Evolutionary conservation across 2,113 vertebrate genomes (phyloP).

Genomic region (Rutilus rutilus): DNA sequence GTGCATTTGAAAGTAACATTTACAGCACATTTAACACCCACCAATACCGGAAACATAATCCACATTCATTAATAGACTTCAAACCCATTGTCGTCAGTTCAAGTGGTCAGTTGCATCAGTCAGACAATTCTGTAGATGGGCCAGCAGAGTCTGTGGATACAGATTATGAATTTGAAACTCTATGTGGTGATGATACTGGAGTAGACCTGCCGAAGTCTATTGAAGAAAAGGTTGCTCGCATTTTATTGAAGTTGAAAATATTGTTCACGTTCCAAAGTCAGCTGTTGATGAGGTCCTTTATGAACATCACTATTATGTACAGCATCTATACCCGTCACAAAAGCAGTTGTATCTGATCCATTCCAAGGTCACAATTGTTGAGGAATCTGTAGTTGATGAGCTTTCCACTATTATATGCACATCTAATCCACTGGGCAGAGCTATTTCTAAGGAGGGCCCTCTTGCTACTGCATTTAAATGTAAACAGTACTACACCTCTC

Average conservation of each 20-base stretch:
- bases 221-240: not conserved
- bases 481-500: slow-evolving; percentile 35
- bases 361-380: slow-evolving; percentile 41
- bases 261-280: not conserved
- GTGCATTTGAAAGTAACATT: slow-evolving; percentile 49
- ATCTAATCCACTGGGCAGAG: slow-evolving; percentile 40
- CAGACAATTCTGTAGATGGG: no score
- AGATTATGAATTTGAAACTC: not conserved
- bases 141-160: no score
- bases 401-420: slow-evolving; percentile 43
- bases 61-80: slow-evolving; percentile 53
- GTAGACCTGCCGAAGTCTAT: not conserved
- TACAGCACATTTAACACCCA: slow-evolving; percentile 52
- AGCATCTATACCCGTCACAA: slow-evolving; percentile 46
- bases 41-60: slow-evolving; percentile 38
- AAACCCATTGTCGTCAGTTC: no score
- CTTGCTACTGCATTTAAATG: slow-evolving; percentile 44
- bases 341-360: slow-evolving; percentile 44
- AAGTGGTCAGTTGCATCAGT: no score
- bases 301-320: slow-evolving; percentile 55
- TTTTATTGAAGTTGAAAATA: not conserved
- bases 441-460: slow-evolving; percentile 42
- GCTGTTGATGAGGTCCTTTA: not conserved
- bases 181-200: no score
- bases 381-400: slow-evolving; percentile 52